Evolutionary conservation across 2,888 invertebrate genomes (phyloP).

Genomic region (Calliopum simillimum): DNA sequence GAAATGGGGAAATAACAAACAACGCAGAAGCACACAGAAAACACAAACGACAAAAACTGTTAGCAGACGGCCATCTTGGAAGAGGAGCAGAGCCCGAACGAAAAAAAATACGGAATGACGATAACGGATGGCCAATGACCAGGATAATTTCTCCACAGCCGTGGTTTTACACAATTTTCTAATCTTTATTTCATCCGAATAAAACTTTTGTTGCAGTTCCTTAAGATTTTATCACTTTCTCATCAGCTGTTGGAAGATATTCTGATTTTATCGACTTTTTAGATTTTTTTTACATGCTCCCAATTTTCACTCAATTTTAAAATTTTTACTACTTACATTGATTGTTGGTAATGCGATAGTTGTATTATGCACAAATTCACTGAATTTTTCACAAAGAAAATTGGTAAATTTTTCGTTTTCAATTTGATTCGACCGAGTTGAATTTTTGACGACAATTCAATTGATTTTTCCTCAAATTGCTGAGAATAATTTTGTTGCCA

Average conservation of each 20-base stretch:
- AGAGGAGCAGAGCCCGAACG: constrained; percentile 43
- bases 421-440: constrained; percentile 12
- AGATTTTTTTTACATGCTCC: neutral
- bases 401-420: constrained; percentile 18
- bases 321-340: constrained; percentile 19
- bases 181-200: neutral
- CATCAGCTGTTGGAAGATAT: neutral
- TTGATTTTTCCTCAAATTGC: constrained; percentile 29
- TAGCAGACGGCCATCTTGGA: constrained; percentile 65
- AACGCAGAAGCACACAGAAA: constrained; percentile 21
- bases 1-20: neutral
- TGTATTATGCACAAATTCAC: constrained; percentile 27
- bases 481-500: neutral
- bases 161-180: too few relatives aligned
- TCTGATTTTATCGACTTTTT: neutral
- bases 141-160: too few relatives aligned
- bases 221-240: neutral
- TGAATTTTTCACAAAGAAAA: constrained; percentile 10
- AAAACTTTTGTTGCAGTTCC: neutral
- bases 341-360: neutral
- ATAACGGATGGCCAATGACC: neutral
- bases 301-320: neutral
- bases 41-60: constrained; percentile 58
- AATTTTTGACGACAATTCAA: constrained; percentile 28
- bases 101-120: neutral